phyloP scores from a whole-genome alignment of 2,113 vertebrate genomes.

The Burhinus bistriatus region DNA sequence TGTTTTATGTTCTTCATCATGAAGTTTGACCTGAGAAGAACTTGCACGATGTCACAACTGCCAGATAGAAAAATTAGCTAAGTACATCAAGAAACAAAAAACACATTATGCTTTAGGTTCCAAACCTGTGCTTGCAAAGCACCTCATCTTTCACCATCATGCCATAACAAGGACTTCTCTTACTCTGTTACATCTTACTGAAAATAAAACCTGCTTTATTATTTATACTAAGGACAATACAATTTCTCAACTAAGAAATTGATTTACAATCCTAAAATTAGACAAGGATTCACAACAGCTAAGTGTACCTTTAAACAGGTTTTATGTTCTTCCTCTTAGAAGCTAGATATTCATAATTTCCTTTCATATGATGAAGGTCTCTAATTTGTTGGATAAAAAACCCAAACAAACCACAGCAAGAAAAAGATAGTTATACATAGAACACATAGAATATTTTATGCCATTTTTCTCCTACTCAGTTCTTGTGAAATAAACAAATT shows the following conservation, averaged over 20 bases:
- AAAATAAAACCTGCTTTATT: background rate
- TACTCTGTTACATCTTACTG: background rate
- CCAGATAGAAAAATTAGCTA: background rate
- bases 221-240: background rate
- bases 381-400: background rate
- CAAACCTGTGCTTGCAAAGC: background rate
- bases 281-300: background rate
- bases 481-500: background rate
- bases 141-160: background rate
- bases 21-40: background rate
- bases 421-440: background rate
- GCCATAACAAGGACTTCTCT: too few relatives aligned
- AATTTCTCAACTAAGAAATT: background rate
- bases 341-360: background rate
- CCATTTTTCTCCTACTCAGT: background rate
- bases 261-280: background rate
- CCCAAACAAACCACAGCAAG: background rate
- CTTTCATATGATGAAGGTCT: background rate
- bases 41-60: background rate
- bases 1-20: background rate
- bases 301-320: background rate
- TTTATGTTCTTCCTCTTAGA: background rate
- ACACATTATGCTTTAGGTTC: background rate
- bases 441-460: background rate
- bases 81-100: background rate